These are phyloP conservation scores for Babyrousa celebensis DNA, from an alignment of 2,797 vertebrate species.

Conservation along the genomic window DNA sequence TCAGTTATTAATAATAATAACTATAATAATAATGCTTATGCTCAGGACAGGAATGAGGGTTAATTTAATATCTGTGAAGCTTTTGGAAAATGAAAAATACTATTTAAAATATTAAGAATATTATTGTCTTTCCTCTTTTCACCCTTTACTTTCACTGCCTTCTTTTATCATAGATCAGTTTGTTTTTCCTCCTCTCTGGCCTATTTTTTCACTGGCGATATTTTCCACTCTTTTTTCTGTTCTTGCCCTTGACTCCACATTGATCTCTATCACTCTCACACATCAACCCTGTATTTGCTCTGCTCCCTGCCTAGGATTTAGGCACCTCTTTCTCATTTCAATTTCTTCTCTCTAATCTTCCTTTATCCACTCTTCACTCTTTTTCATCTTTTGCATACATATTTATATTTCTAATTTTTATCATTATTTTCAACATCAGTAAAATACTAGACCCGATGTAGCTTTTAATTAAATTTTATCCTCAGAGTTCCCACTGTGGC, in stretches of 20 bases:
- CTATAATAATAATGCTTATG: conserved; percentile 80
- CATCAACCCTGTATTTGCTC: neutral
- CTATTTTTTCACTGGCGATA: neutral
- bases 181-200: neutral
- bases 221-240: neutral
- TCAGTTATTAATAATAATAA: conserved; percentile 84
- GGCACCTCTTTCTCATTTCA: neutral
- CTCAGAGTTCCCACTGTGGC: neutral
- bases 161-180: conserved; percentile 74
- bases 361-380: neutral
- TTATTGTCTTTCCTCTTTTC: conserved; percentile 69
- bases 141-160: conserved; percentile 60
- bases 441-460: conserved; percentile 34
- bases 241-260: neutral
- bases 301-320: no score
- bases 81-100: conserved; percentile 82
- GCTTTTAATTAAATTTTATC: conserved; percentile 58
- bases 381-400: neutral
- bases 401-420: conserved; percentile 20
- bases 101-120: conserved; percentile 72
- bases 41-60: conserved; percentile 69
- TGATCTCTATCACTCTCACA: neutral
- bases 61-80: conserved; percentile 86
- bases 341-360: neutral
- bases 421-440: conserved; percentile 43